Percentiles rank a stretch among this genome's conserved stretches.
Evolutionary conservation across 2,797 vertebrate genomes (phyloP).

Genomic region (Centroberyx gerrardi): DNA sequence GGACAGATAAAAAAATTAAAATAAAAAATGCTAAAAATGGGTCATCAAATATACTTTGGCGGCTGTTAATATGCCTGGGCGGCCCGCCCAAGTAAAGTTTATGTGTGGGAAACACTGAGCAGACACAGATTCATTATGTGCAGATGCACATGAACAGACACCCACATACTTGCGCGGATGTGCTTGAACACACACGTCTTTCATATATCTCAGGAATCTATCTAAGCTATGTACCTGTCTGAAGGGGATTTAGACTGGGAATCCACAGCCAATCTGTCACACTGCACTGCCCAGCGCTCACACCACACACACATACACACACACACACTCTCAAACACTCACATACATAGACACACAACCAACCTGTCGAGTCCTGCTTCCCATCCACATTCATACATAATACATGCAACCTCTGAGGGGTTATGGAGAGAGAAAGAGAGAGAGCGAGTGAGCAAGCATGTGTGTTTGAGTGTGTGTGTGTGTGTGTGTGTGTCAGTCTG

Average conservation of each 20-base stretch:
- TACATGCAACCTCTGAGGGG: conserved; percentile 46
- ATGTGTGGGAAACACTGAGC: too few relatives aligned
- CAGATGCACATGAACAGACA: not conserved
- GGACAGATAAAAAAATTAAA: too few relatives aligned
- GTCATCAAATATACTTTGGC: too few relatives aligned
- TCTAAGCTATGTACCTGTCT: conserved; percentile 70
- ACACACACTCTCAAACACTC: conserved; percentile 10
- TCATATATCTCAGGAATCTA: conserved; percentile 53
- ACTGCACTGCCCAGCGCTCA: conserved; percentile 46
- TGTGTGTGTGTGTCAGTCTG: conserved; percentile 7
- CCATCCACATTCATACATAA: conserved; percentile 65
- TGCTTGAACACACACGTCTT: conserved; percentile 54
- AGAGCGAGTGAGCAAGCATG: not conserved
- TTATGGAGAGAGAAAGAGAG: conserved; percentile 25
- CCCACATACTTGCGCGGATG: conserved; percentile 28
- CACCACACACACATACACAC: not conserved
- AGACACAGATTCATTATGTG: not conserved
- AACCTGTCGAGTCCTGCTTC: conserved; percentile 27
- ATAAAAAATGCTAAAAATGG: too few relatives aligned
- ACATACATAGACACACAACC: conserved; percentile 24
- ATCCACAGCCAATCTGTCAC: conserved; percentile 59
- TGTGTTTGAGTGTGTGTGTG: not conserved
- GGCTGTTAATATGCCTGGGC: too few relatives aligned
- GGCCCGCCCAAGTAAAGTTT: too few relatives aligned
- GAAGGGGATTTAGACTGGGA: conserved; percentile 60